Base-by-base conservation (phyloP, 2,888 invertebrate species). In the Ditula angustiorana region DNA sequence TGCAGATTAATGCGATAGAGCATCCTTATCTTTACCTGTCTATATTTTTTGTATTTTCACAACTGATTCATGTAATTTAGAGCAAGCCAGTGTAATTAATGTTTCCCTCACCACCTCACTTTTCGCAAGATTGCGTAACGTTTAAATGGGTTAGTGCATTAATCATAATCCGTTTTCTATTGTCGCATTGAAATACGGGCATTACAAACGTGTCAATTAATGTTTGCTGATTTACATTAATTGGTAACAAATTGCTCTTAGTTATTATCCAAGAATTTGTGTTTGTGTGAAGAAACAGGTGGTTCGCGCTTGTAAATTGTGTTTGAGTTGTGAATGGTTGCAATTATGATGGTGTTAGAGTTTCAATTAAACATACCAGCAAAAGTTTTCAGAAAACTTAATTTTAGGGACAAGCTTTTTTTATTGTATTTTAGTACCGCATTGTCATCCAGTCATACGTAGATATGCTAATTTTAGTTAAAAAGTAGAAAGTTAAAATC, bases 191-290 rank as follows among this genome's bases (percentile, higher is more conserved):
- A 30, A 49, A 61, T 55, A 37, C 26, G 26, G 13, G 8, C 10
- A 30, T 19, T 21, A 21, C 41, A 30, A 52, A 44, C 30, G 56
- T 57, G 56, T 50, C 62, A 62, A 62, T 56, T 62, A 56, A 33
- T 41, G 16, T 56, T 61, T 33, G 13, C 16, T 41, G 56, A 56
- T 62, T 56, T 56, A 57, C 41, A 8, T 30, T 62, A 56, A 56
- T 62, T 62, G 49, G 56, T 41, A 61, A 56, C 61, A 56, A 62
- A 62, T 57, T 30, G 49, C 49, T 56, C n/a, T 49, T 24, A 37
- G 23, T 53, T 53, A 49, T 49, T 16, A 49, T 23, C 7, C 8
- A 13, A 26, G 26, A 47, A 55, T 33, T 33, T 21, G 30, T 7
- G 30, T 41, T 26, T 41, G 13, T 37, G 21, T 23, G 30, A 2